Evolutionary conservation across 1,140 invertebrate genomes (phyloP).

Genomic region (Calosoma granatense): DNA sequence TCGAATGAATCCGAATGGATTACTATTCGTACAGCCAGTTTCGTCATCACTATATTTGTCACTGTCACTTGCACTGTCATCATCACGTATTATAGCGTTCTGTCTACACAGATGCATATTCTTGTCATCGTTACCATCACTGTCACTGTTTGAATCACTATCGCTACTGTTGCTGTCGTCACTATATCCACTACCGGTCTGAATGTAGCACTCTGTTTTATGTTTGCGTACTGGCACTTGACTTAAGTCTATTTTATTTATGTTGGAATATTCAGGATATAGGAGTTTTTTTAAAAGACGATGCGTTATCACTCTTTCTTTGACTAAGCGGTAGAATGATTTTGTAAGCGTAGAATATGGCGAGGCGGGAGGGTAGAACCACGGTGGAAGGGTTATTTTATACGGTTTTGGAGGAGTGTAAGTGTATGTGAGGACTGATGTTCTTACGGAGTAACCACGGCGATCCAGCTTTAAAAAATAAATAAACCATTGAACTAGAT

Average conservation of each 20-base stretch:
- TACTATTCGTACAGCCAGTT: slow-evolving; percentile 45
- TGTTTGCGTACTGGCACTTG: slow-evolving; percentile 42
- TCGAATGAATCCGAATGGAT: slow-evolving; percentile 51
- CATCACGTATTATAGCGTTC: slow-evolving; percentile 30
- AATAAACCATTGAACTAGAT: slow-evolving; percentile 13
- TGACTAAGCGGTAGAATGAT: slow-evolving; percentile 61
- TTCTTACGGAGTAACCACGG: slow-evolving; percentile 40
- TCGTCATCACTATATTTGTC: slow-evolving; percentile 36
- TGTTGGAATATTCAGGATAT: slow-evolving; percentile 48
- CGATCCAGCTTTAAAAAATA: slow-evolving; percentile 31
- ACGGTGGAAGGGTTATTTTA: slow-evolving; percentile 47
- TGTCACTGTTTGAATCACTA: slow-evolving; percentile 33
- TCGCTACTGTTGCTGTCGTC: slow-evolving; percentile 42
- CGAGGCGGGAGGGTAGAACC: slow-evolving; percentile 51
- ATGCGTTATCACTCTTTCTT: slow-evolving; percentile 55
- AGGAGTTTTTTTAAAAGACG: slow-evolving; percentile 62
- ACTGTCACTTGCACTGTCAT: slow-evolving; percentile 25
- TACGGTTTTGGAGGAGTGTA: slow-evolving; percentile 39
- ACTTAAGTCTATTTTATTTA: slow-evolving; percentile 37
- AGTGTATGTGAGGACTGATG: slow-evolving; percentile 36
- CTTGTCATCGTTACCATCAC: slow-evolving; percentile 32
- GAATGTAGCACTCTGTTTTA: slow-evolving; percentile 41
- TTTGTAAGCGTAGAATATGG: slow-evolving; percentile 62
- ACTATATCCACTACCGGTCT: slow-evolving; percentile 40
- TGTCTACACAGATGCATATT: slow-evolving; percentile 33